Conservation (phyloP, 2,113 vertebrate genomes). For the Myrmecobius fasciatus region DNA sequence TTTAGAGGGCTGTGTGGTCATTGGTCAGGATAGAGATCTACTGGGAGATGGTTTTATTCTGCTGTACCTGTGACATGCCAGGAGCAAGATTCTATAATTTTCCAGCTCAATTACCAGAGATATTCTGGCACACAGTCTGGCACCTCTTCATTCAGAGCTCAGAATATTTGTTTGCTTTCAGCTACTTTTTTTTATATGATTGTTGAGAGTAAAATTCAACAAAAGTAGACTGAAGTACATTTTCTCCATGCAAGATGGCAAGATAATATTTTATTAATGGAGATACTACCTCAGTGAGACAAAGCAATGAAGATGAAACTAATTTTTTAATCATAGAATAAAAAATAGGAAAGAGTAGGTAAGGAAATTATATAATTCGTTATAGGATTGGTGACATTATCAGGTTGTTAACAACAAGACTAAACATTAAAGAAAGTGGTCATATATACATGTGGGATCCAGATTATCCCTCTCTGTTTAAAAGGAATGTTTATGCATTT, state of each 20-base stretch:
- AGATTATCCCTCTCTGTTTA: neutral
- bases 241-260: neutral
- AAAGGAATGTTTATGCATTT: neutral
- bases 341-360: neutral
- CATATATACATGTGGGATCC: neutral
- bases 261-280: neutral
- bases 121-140: neutral
- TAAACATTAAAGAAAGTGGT: neutral
- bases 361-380: neutral
- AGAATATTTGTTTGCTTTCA: neutral
- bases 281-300: neutral
- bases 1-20: neutral
- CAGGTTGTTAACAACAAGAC: neutral
- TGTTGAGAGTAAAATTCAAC: neutral
- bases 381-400: neutral
- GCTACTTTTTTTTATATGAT: neutral
- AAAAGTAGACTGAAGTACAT: neutral
- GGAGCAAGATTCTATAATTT: neutral
- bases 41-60: neutral
- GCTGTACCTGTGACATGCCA: neutral
- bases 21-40: neutral
- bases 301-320: neutral
- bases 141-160: neutral
- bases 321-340: neutral
- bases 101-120: neutral